Conservation (phyloP, 2,113 vertebrate species). For the Cardinalis cardinalis region DNA sequence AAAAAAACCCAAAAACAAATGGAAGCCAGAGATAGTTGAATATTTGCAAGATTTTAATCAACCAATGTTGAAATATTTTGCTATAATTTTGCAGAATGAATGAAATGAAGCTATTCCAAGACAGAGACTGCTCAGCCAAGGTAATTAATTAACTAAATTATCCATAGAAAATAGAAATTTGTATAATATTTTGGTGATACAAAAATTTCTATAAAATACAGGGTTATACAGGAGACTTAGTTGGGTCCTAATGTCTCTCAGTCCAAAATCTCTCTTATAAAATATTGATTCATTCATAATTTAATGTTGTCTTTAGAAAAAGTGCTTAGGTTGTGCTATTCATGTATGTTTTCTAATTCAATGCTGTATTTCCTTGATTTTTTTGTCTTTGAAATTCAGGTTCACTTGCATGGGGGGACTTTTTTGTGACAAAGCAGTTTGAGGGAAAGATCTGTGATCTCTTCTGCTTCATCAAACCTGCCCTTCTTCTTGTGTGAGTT, state of each 20-base stretch:
- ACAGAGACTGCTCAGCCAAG: background rate
- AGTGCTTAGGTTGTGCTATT: background rate
- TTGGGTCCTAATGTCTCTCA: background rate
- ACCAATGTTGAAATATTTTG: background rate
- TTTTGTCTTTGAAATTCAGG: background rate
- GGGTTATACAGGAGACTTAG: background rate
- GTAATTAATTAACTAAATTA: background rate
- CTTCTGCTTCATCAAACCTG: background rate
- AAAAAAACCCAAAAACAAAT: background rate
- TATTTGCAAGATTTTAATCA: background rate
- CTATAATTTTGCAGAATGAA: background rate
- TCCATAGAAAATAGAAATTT: background rate
- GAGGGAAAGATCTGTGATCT: background rate
- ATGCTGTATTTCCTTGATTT: background rate
- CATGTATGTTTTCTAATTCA: background rate
- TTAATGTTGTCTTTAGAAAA: background rate
- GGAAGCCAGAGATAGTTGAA: background rate
- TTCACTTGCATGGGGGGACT: background rate
- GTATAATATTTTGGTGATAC: background rate
- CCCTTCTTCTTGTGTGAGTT: background rate
- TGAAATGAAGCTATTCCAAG: rapidly evolving
- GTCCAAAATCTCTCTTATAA: background rate
- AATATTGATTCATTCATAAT: background rate
- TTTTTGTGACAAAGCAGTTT: background rate
- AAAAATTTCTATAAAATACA: background rate